These are phyloP conservation scores for Ammospiza maritima DNA, from an alignment of 2,797 vertebrate genomes.

Conservation along the genomic window DNA sequence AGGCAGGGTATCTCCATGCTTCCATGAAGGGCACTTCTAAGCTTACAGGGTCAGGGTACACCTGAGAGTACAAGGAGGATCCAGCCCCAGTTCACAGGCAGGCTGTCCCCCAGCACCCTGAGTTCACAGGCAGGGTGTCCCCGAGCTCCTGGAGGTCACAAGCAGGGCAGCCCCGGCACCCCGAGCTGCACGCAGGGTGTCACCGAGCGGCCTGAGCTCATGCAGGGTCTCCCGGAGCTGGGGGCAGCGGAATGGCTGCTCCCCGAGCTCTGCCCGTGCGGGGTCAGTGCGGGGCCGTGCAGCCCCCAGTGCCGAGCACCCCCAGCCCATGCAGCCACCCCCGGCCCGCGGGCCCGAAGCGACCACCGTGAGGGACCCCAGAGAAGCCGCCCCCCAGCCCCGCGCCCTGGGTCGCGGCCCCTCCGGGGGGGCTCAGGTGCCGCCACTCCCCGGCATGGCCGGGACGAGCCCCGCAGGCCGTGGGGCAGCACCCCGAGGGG, in stretches of 20 bases:
- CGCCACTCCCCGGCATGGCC: too few species aligned
- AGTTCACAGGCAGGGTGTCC: neutral
- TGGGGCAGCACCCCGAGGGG: neutral
- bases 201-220: neutral
- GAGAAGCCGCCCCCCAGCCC: neutral
- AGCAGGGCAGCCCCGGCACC: neutral
- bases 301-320: neutral
- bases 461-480: neutral
- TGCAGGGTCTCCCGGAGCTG: neutral
- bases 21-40: neutral
- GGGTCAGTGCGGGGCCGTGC: fast-evolving
- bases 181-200: neutral
- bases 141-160: neutral
- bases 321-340: neutral
- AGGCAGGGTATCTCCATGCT: neutral
- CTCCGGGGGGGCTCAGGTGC: neutral
- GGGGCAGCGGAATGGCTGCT: neutral
- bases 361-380: too few species aligned
- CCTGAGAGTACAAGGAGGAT: neutral
- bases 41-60: neutral
- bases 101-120: neutral
- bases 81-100: neutral
- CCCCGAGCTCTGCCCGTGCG: neutral
- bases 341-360: neutral
- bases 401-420: fast-evolving